Evolutionary conservation across 1,140 invertebrate species (phyloP), one percentile per base, ranked within the genome.

Genomic region (Dreissena polymorpha): DNA sequence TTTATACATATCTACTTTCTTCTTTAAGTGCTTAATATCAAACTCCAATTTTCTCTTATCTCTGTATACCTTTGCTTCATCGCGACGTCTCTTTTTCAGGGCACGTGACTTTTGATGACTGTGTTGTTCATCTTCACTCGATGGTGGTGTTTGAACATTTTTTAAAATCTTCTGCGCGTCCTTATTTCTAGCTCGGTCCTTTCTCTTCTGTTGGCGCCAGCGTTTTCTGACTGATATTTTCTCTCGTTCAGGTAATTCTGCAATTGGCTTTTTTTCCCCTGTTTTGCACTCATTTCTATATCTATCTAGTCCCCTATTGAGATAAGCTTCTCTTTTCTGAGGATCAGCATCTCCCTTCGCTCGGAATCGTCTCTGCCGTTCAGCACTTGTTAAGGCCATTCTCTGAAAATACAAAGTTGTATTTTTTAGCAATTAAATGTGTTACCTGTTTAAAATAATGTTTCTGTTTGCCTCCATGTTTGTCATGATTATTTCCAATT

Each of bases 1-100:
- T 75, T 75, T 75, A 27, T 64, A 75, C 73, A 75, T 75, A 18
- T 75, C 73, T 39, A 75, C 57, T 49, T 75, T 75, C 50, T 27
- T 60, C 53, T 64, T 75, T 18, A 75, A 1, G 6, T 64, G 27
- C 13, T 75, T 18, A 14, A 75, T 60, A 39, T 75, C 73, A 23
- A 75, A 27, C 64, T 75, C 55, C 57, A 75, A 8, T n/a, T 75
- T 75, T 50, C 53, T 39, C 50, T 23, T 8, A 50, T 51, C 13
- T 14, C 49, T 72, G 21, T 72, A 72, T 14, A 23, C 7, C 21
- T 72, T 72, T 51, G 69, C 29, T 72, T 72, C 69, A 13, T 72
- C 69, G 49, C 69, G 8, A 10, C 69, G 69, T 72, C 10, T 50
- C n/a, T 51, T 72, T n/a, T 55, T 74, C 25, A n/a, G n/a, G n/a